A percentile compares a stretch with the other conserved stretches of the same genome.
Conservation (phyloP, 2,797 vertebrate genomes). For the Naso thynnoides region DNA sequence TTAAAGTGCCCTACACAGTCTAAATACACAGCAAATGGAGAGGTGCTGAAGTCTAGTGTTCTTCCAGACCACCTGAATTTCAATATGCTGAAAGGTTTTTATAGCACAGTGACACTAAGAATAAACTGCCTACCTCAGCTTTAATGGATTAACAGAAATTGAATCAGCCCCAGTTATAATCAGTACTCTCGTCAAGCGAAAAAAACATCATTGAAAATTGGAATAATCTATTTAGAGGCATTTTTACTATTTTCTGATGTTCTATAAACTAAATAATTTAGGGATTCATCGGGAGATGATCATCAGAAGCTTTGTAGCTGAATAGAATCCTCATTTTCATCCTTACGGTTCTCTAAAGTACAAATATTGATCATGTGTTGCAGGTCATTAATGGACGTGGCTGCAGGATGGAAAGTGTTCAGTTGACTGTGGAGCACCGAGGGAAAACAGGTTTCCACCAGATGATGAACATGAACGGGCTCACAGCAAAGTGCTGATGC, state of each 20-base stretch:
- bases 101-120: too few species aligned
- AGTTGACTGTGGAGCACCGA: neutral
- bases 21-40: too few species aligned
- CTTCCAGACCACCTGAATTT: too few species aligned
- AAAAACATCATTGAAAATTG: neutral
- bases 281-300: too few species aligned
- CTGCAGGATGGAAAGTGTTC: constrained; percentile 6
- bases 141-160: too few species aligned
- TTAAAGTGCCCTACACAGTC: too few species aligned
- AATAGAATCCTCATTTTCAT: neutral
- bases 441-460: neutral
- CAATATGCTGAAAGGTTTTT: too few species aligned
- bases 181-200: neutral
- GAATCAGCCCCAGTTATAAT: too few species aligned
- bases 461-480: constrained; percentile 4
- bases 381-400: constrained; percentile 50
- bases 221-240: neutral
- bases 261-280: neutral
- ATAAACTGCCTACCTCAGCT: too few species aligned
- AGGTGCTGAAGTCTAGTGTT: too few species aligned
- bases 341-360: neutral
- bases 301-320: neutral
- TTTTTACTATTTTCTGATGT: constrained; percentile 3
- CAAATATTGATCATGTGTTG: constrained; percentile 52
- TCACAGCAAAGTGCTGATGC: neutral